phyloP scores from a whole-genome alignment of 2,888 invertebrate genomes.

The Megaustenia siamemsis region DNA sequence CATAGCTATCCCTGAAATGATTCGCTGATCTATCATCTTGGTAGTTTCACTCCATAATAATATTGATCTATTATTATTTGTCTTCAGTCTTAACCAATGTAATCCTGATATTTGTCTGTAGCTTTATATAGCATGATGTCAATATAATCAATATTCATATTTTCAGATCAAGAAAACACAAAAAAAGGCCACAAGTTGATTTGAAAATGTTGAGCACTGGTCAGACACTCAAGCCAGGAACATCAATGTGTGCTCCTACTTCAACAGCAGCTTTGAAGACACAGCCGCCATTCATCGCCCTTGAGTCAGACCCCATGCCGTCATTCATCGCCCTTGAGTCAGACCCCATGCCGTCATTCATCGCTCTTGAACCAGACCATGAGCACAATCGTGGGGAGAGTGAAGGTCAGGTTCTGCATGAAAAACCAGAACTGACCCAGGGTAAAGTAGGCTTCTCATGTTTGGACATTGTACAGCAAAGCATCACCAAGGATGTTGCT shows the following conservation, averaged over 20 bases:
- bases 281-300: slow-evolving; percentile 16
- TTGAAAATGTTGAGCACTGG: not conserved
- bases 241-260: not conserved
- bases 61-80: too few relatives aligned
- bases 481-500: not conserved
- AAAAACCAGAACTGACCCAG: not conserved
- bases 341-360: not conserved
- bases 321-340: slow-evolving; percentile 4
- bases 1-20: too few relatives aligned
- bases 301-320: not conserved
- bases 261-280: not conserved
- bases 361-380: not conserved
- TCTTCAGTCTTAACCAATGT: too few relatives aligned
- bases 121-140: too few relatives aligned
- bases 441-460: not conserved
- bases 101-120: too few relatives aligned
- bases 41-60: too few relatives aligned
- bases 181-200: not conserved
- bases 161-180: not conserved
- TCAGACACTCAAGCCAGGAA: not conserved
- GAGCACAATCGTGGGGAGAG: not conserved
- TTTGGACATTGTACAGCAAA: not conserved
- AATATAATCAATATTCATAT: not conserved
- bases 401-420: not conserved
- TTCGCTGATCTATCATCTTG: too few relatives aligned